Conservation (phyloP, 2,113 vertebrate species). For the Vombatus ursinus region DNA sequence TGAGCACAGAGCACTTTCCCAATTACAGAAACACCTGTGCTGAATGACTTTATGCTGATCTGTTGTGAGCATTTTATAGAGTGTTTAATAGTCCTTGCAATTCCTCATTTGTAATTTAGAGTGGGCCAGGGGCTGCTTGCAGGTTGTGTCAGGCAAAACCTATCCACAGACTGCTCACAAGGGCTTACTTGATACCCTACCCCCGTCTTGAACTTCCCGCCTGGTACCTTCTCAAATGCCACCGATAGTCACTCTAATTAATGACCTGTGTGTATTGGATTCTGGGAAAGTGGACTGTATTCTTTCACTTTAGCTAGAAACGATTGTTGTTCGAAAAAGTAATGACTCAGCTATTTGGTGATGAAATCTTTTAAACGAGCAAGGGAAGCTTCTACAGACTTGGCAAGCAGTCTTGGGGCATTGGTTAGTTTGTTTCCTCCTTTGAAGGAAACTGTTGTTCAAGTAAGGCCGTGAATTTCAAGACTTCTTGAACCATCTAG, state of each 20-base stretch:
- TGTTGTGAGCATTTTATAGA: slow-evolving; percentile 77
- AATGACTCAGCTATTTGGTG: slow-evolving; percentile 65
- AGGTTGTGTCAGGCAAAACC: slow-evolving; percentile 62
- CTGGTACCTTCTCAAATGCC: slow-evolving; percentile 58
- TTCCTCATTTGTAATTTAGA: slow-evolving; percentile 77
- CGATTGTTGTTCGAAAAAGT: slow-evolving; percentile 40
- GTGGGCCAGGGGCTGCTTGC: slow-evolving; percentile 72
- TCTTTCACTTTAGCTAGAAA: slow-evolving; percentile 66
- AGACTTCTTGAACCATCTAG: slow-evolving; percentile 2
- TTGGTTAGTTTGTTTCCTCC: neutral
- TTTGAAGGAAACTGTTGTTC: neutral
- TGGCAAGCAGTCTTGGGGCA: slow-evolving; percentile 56
- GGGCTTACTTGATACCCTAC: slow-evolving; percentile 60
- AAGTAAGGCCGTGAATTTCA: slow-evolving; percentile 44
- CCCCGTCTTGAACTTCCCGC: slow-evolving; percentile 38
- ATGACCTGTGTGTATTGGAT: slow-evolving; percentile 49
- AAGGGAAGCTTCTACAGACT: slow-evolving; percentile 14
- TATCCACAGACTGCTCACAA: slow-evolving; percentile 55
- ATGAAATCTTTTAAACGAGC: slow-evolving; percentile 63
- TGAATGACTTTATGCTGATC: slow-evolving; percentile 80
- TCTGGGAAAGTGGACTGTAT: slow-evolving; percentile 57
- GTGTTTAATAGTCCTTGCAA: slow-evolving; percentile 85
- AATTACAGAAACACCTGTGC: slow-evolving; percentile 85
- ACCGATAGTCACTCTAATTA: slow-evolving; percentile 64
- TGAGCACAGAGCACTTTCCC: slow-evolving; percentile 81